Evolutionary conservation across 2,888 invertebrate species (phyloP), one percentile per base, ranked within the genome.

Genomic region (Pherbina coryleti): DNA sequence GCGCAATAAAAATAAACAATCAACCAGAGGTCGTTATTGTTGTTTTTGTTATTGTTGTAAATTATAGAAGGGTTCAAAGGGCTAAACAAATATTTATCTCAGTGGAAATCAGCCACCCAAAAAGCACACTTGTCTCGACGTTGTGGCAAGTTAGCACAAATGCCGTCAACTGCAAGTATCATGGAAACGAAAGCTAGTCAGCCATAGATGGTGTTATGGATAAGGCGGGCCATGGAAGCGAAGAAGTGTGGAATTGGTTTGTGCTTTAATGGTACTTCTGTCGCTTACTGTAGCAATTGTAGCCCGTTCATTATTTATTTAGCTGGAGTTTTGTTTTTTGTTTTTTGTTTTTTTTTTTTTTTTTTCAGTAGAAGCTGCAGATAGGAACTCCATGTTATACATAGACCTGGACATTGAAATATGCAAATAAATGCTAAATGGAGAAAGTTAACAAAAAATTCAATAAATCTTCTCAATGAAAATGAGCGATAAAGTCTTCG

Each of bases 41-140:
- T 70, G n/a, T 70, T 72, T 22, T 73, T 44, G 44, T 73, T 62
- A 34, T n/a, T 28, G 53, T n/a, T 28, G 53, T 22, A 64, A 64
- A 1, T 64, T 44, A 37, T 44, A 67, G 37, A 74, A 62, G 73
- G 62, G 49, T 74, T 74, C 64, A 49, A 74, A 62, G 28, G 73
- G 62, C 62, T 74, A 37, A 74, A 74, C 73, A 74, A 74, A 74
- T 74, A 64, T 74, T 74, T 74, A 28, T 49, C 49, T 51, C 11
- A 22, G 62, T 51, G 25, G 25, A 49, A 64, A 73, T 14, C 51
- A 73, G 73, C 60, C 57, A 37, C 60, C 8, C 5, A 51, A 22
- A 3, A 19, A 51, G 51, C 51, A 28, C 51, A 14, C 8, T 8
- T 37, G 5, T 8, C 66, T 19, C 69, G 28, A 53, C 51, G 17